These are phyloP conservation scores for Alethe diademata DNA, from an alignment of 2,113 vertebrate genomes.

Conservation along the genomic window DNA sequence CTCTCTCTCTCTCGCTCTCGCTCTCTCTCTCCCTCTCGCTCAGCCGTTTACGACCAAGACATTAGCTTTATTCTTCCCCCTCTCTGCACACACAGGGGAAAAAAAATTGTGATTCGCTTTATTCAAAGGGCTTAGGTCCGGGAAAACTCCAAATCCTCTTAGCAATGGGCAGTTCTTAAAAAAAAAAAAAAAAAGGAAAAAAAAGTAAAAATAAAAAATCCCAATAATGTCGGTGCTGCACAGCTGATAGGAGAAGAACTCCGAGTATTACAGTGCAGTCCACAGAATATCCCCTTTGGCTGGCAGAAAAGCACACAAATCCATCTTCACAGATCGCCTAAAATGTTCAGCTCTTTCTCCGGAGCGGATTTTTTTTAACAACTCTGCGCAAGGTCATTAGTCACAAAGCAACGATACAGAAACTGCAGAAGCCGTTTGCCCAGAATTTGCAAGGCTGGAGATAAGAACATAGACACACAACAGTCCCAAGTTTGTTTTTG, in stretches of 20 bases:
- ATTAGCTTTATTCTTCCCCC: constrained; percentile 41
- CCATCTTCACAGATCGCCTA: constrained; percentile 70
- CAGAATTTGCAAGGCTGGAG: constrained; percentile 11
- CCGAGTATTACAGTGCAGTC: constrained; percentile 51
- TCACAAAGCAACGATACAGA: constrained; percentile 72
- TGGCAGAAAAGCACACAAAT: constrained; percentile 62
- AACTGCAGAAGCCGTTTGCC: constrained; percentile 65
- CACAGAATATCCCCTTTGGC: constrained; percentile 39
- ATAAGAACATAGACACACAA: not conserved
- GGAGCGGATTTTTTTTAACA: constrained; percentile 68
- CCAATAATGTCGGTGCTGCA: constrained; percentile 44
- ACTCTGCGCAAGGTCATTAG: constrained; percentile 85
- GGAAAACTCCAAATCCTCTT: constrained; percentile 67
- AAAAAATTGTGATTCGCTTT: constrained; percentile 45
- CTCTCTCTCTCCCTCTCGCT: not conserved
- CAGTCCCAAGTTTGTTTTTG: constrained; percentile 78
- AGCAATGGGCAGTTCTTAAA: not conserved
- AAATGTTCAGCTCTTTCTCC: constrained; percentile 64
- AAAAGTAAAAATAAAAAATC: not conserved
- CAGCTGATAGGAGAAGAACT: constrained; percentile 20
- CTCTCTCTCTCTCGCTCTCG: not conserved
- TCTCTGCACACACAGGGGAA: not conserved
- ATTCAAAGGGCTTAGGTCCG: constrained; percentile 52
- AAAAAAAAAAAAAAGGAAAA: not conserved
- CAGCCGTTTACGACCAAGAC: constrained; percentile 55